phyloP scores from a whole-genome alignment of 2,113 vertebrate species.

The Stomatorhinus ivindoensis region DNA sequence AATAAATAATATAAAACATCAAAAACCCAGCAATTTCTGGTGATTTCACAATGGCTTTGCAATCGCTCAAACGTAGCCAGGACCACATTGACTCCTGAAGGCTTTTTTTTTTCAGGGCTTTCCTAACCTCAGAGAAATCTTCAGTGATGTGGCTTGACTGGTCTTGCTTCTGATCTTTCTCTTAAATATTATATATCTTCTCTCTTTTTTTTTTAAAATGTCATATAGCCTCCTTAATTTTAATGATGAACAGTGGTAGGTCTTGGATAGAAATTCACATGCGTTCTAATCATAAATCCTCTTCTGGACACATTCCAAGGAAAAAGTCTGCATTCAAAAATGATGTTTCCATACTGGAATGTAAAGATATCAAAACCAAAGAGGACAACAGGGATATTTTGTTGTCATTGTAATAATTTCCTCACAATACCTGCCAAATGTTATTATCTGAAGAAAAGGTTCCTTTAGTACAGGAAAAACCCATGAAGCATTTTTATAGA shows the following conservation, averaged over 20 bases:
- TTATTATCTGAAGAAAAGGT: conserved; percentile 14
- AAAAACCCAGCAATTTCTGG: conserved; percentile 59
- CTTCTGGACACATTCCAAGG: conserved; percentile 40
- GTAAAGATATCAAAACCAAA: conserved; percentile 67
- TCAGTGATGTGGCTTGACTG: conserved; percentile 27
- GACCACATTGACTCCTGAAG: conserved; percentile 46
- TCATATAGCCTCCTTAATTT: conserved; percentile 75
- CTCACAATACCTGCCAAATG: background rate
- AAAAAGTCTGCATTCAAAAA: conserved; percentile 57
- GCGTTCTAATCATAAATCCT: conserved; percentile 52
- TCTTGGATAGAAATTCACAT: conserved; percentile 62
- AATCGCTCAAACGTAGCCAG: conserved; percentile 56
- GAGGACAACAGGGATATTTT: conserved; percentile 40
- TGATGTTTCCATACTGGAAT: conserved; percentile 71
- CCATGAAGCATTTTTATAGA: conserved; percentile 42
- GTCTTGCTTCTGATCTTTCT: conserved; percentile 38
- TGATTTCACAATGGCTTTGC: conserved; percentile 69
- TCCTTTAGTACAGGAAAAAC: conserved; percentile 55
- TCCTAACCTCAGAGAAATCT: conserved; percentile 31
- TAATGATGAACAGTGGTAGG: conserved; percentile 72
- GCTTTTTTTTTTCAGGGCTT: conserved; percentile 26
- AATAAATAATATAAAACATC: conserved; percentile 39
- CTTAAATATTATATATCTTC: conserved; percentile 37
- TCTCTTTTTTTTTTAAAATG: conserved; percentile 35
- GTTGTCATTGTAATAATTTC: conserved; percentile 32